Evolutionary conservation across 2,888 invertebrate genomes (phyloP).

Genomic region (Phytoseiulus persimilis): DNA sequence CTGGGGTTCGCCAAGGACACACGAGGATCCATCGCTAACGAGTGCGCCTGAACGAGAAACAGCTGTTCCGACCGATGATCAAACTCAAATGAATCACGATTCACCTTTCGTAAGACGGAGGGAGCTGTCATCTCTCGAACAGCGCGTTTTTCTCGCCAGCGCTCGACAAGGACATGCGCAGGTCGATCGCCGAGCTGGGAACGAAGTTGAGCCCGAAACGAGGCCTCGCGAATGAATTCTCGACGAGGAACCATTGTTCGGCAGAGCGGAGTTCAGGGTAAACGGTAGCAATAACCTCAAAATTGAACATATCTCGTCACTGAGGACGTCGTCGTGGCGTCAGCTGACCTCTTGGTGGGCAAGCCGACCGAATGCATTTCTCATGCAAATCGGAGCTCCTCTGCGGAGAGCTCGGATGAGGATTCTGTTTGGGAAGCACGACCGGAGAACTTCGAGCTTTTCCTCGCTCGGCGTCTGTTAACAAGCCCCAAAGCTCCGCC

Average conservation of each 20-base stretch:
- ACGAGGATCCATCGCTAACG: too few species aligned
- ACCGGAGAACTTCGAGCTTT: too few species aligned
- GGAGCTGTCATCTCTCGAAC: too few species aligned
- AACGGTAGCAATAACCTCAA: not conserved
- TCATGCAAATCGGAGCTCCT: not conserved
- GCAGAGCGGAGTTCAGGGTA: not conserved
- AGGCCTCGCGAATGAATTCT: not conserved
- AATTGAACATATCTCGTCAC: not conserved
- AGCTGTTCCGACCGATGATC: too few species aligned
- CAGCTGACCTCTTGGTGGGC: not conserved
- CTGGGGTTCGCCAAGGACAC: too few species aligned
- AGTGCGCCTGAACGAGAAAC: too few species aligned
- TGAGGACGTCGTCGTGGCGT: not conserved
- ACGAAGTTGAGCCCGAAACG: not conserved
- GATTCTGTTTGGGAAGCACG: not conserved
- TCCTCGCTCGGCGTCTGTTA: too few species aligned
- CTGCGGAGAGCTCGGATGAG: not conserved
- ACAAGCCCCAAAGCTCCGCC: too few species aligned
- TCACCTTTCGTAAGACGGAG: too few species aligned
- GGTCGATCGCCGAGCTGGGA: not conserved
- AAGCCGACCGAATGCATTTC: not conserved
- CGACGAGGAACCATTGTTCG: not conserved
- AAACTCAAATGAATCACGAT: too few species aligned
- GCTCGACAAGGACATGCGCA: too few species aligned
- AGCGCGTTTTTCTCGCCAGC: too few species aligned